phyloP scores from a whole-genome alignment of 2,888 invertebrate species.

The Troglohyphantes excavatus region DNA sequence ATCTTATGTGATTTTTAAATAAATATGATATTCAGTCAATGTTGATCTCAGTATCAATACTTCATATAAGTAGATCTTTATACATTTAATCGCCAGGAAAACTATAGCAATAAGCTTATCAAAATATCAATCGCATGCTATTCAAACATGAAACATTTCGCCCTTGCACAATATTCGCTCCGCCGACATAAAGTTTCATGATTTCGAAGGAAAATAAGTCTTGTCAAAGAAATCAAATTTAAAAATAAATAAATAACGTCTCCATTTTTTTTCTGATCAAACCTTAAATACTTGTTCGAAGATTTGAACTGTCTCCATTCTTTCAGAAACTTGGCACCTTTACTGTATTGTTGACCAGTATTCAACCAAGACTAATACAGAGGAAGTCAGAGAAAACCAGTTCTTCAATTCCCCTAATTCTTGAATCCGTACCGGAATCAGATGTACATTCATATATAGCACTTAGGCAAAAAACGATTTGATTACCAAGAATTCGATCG shows the following conservation, averaged over 20 bases:
- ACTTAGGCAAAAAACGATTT: conserved; percentile 39
- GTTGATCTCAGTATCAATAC: conserved; percentile 2
- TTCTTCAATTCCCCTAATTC: not conserved
- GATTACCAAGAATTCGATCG: not conserved
- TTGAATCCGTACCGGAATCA: not conserved
- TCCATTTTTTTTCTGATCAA: not conserved
- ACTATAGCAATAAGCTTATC: conserved; percentile 24
- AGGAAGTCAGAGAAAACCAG: not conserved
- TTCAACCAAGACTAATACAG: conserved; percentile 25
- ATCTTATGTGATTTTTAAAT: not conserved
- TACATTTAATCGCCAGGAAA: not conserved
- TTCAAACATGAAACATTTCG: not conserved
- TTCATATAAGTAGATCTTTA: conserved; percentile 17
- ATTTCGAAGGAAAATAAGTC: not conserved
- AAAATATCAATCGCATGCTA: conserved; percentile 8
- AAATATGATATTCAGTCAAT: not conserved
- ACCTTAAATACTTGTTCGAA: conserved; percentile 14
- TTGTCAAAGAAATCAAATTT: not conserved
- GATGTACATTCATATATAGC: not conserved
- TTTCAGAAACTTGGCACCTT: conserved; percentile 51
- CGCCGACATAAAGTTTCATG: too few relatives aligned
- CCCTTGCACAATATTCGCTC: not conserved
- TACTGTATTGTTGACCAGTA: conserved; percentile 12
- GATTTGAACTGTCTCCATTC: conserved; percentile 23
- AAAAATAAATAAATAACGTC: not conserved